Evolutionary conservation across 2,888 invertebrate species (phyloP).

Genomic region (Tetragonula carbonaria): DNA sequence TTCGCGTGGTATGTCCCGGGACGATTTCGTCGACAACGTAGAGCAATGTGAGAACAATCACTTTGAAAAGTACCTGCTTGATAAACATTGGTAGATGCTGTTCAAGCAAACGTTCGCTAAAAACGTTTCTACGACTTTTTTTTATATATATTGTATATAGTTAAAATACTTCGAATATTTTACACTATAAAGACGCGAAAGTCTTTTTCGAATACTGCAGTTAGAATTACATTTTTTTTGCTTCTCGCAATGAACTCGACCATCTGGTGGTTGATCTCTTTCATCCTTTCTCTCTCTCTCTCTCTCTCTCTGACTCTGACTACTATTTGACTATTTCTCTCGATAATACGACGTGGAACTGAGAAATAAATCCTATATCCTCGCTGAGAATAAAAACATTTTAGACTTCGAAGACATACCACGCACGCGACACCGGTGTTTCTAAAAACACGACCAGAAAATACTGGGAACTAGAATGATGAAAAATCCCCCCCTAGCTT

Average conservation of each 20-base stretch:
- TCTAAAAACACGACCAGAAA: slow-evolving; percentile 20
- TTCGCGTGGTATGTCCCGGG: slow-evolving; percentile 38
- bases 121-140: not conserved
- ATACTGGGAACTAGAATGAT: slow-evolving; percentile 34
- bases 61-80: not conserved
- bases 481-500: slow-evolving; percentile 23
- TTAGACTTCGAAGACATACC: slow-evolving; percentile 48
- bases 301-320: not conserved
- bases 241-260: slow-evolving; percentile 9
- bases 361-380: no score
- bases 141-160: not conserved
- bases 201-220: not conserved
- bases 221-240: not conserved
- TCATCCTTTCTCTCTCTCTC: not conserved
- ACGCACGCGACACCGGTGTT: slow-evolving; percentile 33
- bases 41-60: no score
- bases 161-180: not conserved
- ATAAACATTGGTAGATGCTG: not conserved
- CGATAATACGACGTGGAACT: not conserved
- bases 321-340: slow-evolving; percentile 2
- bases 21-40: not conserved
- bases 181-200: not conserved
- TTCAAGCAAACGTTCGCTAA: no score
- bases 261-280: slow-evolving; percentile 21
- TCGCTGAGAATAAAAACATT: not conserved